Evolutionary conservation across 2,113 vertebrate species (phyloP).

Genomic region (Hippocampus barbouri): DNA sequence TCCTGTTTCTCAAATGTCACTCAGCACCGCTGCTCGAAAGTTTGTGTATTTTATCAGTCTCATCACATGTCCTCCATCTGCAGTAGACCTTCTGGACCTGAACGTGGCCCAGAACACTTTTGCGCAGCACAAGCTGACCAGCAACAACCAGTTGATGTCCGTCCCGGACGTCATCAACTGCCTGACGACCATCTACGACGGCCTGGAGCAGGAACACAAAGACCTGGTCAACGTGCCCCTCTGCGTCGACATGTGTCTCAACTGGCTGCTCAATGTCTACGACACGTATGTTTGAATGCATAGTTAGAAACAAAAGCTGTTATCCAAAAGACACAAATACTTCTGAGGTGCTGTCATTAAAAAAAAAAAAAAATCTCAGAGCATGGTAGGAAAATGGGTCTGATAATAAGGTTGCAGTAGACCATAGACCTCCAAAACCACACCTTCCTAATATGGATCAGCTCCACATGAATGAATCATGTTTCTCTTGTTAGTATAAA

Average conservation of each 20-base stretch:
- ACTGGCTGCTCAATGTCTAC: slow-evolving; percentile 97
- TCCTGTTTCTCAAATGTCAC: neutral
- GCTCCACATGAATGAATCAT: neutral
- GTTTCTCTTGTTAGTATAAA: too few relatives aligned
- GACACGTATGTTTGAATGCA: slow-evolving; percentile 83
- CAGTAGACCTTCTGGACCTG: slow-evolving; percentile 93
- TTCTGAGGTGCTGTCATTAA: too few relatives aligned
- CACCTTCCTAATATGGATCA: neutral
- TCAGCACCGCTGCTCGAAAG: neutral
- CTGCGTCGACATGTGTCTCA: slow-evolving; percentile 96
- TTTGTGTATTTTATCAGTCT: neutral
- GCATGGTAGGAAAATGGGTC: too few relatives aligned
- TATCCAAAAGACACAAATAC: too few relatives aligned
- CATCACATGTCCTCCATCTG: neutral
- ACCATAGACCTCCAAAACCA: too few relatives aligned
- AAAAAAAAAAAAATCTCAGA: too few relatives aligned
- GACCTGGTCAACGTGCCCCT: slow-evolving; percentile 94
- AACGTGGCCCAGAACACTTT: slow-evolving; percentile 88
- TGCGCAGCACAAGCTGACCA: slow-evolving; percentile 85
- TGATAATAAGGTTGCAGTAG: too few relatives aligned
- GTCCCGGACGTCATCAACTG: slow-evolving; percentile 93
- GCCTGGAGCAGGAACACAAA: slow-evolving; percentile 90
- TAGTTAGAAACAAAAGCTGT: neutral
- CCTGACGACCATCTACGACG: slow-evolving; percentile 88
- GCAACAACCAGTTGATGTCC: slow-evolving; percentile 83